These are phyloP conservation scores for Anarhynchus alexandrinus DNA, from an alignment of 2,113 vertebrate species.

Conservation along the genomic window DNA sequence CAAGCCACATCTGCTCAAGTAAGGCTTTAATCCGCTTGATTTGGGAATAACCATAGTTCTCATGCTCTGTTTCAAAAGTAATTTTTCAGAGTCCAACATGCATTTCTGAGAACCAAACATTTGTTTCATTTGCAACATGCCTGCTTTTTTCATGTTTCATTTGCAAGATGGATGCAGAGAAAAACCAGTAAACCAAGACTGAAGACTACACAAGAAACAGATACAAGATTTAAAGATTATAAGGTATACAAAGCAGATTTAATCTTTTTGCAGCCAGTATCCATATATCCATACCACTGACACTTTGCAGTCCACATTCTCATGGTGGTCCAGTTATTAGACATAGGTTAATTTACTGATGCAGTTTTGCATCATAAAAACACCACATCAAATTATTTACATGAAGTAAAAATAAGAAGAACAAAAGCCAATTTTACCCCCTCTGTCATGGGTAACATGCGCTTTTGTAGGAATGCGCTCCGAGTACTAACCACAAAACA, in stretches of 20 bases:
- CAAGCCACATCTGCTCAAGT: background rate
- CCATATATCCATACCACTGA: background rate
- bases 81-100: background rate
- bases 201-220: background rate
- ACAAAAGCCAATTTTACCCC: background rate
- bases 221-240: background rate
- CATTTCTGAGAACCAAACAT: background rate
- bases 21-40: background rate
- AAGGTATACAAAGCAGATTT: background rate
- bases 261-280: background rate
- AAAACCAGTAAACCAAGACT: background rate
- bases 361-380: background rate
- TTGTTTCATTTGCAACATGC: background rate
- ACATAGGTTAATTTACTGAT: background rate
- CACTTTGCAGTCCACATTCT: background rate
- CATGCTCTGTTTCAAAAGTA: background rate
- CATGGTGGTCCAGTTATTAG: background rate
- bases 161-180: background rate
- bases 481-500: background rate
- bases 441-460: background rate
- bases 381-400: background rate
- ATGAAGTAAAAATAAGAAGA: background rate
- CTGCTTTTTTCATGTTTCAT: background rate
- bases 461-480: background rate
- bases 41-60: background rate